phyloP scores from a whole-genome alignment of 2,888 invertebrate genomes.

The Rhaphigaster nebulosa region DNA sequence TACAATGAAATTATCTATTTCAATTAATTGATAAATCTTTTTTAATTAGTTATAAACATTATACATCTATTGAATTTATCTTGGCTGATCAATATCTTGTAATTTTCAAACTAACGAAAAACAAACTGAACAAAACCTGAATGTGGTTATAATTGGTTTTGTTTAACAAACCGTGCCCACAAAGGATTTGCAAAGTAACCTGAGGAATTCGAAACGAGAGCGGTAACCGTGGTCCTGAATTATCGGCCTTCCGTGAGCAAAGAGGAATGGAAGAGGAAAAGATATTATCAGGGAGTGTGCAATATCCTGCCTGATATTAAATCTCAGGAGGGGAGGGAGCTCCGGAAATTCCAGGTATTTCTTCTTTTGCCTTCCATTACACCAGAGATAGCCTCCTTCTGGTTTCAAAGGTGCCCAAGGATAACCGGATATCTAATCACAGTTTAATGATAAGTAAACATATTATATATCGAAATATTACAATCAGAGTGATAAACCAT shows the following conservation, averaged over 20 bases:
- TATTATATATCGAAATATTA: no score
- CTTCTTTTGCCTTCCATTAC: not conserved
- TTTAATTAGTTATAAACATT: no score
- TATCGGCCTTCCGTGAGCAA: not conserved
- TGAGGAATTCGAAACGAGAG: not conserved
- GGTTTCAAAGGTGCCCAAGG: not conserved
- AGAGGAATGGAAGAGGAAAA: not conserved
- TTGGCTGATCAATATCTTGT: no score
- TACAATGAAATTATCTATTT: no score
- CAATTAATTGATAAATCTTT: no score
- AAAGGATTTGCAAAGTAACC: not conserved
- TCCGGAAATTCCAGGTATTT: not conserved
- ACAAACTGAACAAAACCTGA: no score
- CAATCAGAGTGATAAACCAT: no score
- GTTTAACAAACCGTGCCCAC: not conserved
- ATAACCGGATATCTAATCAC: not conserved
- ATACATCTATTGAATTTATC: no score
- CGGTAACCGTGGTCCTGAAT: not conserved
- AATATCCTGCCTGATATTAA: conserved; percentile 14
- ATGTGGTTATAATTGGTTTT: not conserved
- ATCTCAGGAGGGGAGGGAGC: not conserved
- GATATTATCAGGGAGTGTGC: not conserved
- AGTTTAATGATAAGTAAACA: no score
- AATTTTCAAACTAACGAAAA: no score
- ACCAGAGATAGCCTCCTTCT: not conserved